Base-by-base conservation (phyloP, 2,797 vertebrate genomes). In the Siniperca scherzeri region DNA sequence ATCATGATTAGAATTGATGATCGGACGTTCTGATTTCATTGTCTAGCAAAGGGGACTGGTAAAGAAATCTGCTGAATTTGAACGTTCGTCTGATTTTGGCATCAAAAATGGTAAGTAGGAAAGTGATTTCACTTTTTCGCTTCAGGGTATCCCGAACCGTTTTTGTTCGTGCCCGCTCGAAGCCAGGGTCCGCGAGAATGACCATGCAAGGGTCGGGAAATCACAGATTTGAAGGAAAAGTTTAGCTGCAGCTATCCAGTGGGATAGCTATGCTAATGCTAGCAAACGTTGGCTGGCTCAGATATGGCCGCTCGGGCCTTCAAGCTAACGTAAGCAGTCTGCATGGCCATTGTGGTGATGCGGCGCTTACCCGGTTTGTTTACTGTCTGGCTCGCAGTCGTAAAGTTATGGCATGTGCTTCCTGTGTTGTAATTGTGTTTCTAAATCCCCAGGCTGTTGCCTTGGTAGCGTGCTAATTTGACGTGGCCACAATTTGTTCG, bases 1-100 rank as follows among this genome's bases (percentile, higher is more conserved):
- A 99, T 98, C 98, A 99, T 98, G 98, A 98, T 97, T 97, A 98
- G 97, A 98, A 98, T 98, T 98, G 97, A 98, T 98, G 98, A 99
- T 99, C 97, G 97, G 97, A 97, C 97, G 95, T 95, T 97, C 95
- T 99, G 98, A 99, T 99, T 98, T 98, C 97, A 99, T 99, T 99
- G 98, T 99, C 97, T 98, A 93, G 97, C 96, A 95, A 96, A 78
- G 96, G 96, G 96, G 96, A 96, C 96, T 82, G 95, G 91, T 95
- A 95, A 95, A 96, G 97, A 98, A 97, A 97, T 97, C 97, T 96
- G 93, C 96, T 97, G 96, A 97, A 97, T 97, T 97, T 92, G 91
- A 93, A 82, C 91, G 89, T 88, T 81, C 89, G 91, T 89, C 78
- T 95, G 94, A 95, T 94, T 95, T 95, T 91, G 87, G 92, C 94